These are phyloP conservation scores for Saccopteryx leptura DNA, from an alignment of 2,113 vertebrate species.

Conservation along the genomic window DNA sequence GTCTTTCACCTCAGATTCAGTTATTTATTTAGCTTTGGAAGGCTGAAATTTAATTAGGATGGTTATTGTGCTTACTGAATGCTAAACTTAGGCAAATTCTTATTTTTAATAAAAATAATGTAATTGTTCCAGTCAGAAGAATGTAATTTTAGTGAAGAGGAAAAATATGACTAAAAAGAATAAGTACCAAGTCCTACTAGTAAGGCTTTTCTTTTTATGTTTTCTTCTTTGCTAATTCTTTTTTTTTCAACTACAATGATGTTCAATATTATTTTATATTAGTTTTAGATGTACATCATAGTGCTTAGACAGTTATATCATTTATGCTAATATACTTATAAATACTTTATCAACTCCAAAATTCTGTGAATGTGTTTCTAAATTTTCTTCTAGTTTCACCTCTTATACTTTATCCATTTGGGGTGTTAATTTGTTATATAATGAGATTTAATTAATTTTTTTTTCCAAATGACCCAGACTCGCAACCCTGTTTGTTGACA, in stretches of 20 bases:
- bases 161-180: not conserved
- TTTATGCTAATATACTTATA: not conserved
- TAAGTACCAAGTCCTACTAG: not conserved
- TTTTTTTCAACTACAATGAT: not conserved
- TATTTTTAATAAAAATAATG: constrained; percentile 22
- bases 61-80: not conserved
- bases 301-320: not conserved
- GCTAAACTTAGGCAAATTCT: not conserved
- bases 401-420: not conserved
- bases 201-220: not conserved
- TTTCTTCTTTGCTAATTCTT: not conserved
- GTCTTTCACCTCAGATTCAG: not conserved
- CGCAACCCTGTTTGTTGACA: not conserved
- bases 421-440: not conserved
- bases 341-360: not conserved
- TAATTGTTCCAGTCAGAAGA: not conserved
- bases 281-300: not conserved
- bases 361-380: not conserved
- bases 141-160: not conserved
- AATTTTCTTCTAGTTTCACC: not conserved
- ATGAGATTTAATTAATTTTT: constrained; percentile 38
- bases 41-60: not conserved
- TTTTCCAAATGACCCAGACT: not conserved
- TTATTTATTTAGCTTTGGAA: constrained; percentile 48
- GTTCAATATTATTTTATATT: not conserved